A percentile compares a stretch with the other conserved stretches of the same genome.
phyloP scores from a whole-genome alignment of 2,797 vertebrate genomes.

The Tarsius wallacei region DNA sequence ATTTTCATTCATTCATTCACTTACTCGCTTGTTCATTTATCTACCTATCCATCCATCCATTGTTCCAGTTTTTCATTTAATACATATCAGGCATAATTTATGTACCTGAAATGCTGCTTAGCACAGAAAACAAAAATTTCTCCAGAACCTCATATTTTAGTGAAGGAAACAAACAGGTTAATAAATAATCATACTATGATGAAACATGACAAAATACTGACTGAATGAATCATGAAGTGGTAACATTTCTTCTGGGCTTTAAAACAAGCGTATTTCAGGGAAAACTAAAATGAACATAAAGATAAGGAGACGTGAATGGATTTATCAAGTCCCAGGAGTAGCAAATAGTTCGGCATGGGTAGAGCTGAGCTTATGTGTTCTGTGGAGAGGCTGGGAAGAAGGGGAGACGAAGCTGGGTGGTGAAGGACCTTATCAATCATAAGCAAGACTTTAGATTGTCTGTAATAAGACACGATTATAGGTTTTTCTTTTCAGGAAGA shows the following conservation, averaged over 20 bases:
- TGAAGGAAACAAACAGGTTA: conserved; percentile 15
- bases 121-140: not conserved
- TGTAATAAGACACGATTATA: not conserved
- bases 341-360: not conserved
- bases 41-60: not conserved
- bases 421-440: not conserved
- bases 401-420: not conserved
- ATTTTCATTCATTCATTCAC: not conserved
- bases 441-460: not conserved
- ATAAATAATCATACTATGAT: conserved; percentile 32
- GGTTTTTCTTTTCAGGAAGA: not conserved
- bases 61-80: conserved; percentile 45
- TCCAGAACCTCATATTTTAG: not conserved
- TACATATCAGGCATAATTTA: not conserved
- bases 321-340: not conserved
- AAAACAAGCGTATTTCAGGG: not conserved
- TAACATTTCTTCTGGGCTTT: not conserved
- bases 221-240: not conserved
- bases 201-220: not conserved
- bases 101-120: not conserved
- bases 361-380: not conserved
- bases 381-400: not conserved
- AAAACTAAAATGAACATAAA: not conserved
- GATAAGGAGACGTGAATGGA: not conserved
- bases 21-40: not conserved